These are phyloP conservation scores for Coecobrya sp. DNA, from an alignment of 2,888 invertebrate genomes.

Conservation along the genomic window DNA sequence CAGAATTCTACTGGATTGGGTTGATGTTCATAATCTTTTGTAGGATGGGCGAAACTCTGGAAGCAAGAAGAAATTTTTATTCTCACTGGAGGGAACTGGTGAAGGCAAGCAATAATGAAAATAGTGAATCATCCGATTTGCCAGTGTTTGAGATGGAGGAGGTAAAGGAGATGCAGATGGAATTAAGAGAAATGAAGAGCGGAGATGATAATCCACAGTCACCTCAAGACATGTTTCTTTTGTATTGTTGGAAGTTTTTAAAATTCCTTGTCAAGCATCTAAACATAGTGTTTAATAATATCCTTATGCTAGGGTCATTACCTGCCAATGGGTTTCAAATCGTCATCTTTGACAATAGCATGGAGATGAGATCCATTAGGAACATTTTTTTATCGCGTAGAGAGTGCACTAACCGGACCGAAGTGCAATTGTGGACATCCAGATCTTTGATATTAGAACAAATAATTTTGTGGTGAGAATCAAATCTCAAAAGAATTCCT, in stretches of 20 bases:
- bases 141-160: too few relatives aligned
- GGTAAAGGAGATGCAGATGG: too few relatives aligned
- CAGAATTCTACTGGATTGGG: slow-evolving; percentile 69
- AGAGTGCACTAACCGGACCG: slow-evolving; percentile 25
- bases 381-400: slow-evolving; percentile 45
- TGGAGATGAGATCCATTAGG: not conserved
- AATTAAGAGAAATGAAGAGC: too few relatives aligned
- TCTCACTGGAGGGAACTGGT: slow-evolving; percentile 9
- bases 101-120: not conserved
- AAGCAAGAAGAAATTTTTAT: not conserved
- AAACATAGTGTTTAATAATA: not conserved
- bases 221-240: not conserved
- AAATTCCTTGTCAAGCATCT: slow-evolving; percentile 47
- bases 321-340: slow-evolving; percentile 23
- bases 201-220: too few relatives aligned
- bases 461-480: slow-evolving; percentile 76
- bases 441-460: slow-evolving; percentile 78
- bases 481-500: not conserved
- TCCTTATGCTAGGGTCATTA: not conserved
- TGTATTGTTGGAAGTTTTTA: slow-evolving; percentile 46
- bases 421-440: slow-evolving; percentile 78
- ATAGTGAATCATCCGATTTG: not conserved
- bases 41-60: not conserved
- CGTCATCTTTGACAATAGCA: not conserved
- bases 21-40: slow-evolving; percentile 55